These are phyloP conservation scores for Malthinus seriepunctatus DNA, from an alignment of 2,888 invertebrate genomes.

Conservation along the genomic window DNA sequence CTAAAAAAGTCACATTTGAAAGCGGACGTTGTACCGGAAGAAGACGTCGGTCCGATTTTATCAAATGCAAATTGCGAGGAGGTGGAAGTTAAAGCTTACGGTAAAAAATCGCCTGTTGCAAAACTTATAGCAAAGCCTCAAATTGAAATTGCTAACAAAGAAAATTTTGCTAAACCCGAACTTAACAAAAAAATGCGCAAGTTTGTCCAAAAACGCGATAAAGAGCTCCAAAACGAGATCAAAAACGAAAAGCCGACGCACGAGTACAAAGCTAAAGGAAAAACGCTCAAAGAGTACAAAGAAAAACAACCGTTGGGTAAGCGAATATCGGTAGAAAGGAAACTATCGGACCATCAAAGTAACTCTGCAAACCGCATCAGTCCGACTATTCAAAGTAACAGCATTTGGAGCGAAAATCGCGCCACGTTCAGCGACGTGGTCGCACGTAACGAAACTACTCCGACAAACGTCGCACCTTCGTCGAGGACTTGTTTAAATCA, in stretches of 20 bases:
- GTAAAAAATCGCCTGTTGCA: conserved; percentile 16
- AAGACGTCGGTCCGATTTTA: conserved; percentile 72
- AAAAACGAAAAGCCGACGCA: conserved; percentile 6
- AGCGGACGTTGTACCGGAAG: conserved; percentile 54
- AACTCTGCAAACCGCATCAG: conserved; percentile 33
- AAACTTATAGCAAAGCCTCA: background rate
- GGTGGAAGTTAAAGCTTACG: conserved; percentile 16
- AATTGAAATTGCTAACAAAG: background rate
- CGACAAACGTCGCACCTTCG: conserved; percentile 37
- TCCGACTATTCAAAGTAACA: conserved; percentile 44
- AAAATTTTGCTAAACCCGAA: conserved; percentile 8
- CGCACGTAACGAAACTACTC: conserved; percentile 54
- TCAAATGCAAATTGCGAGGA: conserved; percentile 68
- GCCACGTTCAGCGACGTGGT: conserved; percentile 66
- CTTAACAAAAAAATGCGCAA: conserved; percentile 12
- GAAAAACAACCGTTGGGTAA: conserved; percentile 42
- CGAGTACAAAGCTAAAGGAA: conserved; percentile 34
- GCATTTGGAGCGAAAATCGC: conserved; percentile 60
- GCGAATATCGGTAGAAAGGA: conserved; percentile 38
- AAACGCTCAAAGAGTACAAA: conserved; percentile 41
- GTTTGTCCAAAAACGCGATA: conserved; percentile 15
- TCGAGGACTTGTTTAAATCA: conserved; percentile 37
- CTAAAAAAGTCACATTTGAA: conserved; percentile 32
- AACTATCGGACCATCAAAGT: conserved; percentile 16
- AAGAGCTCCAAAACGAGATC: conserved; percentile 10